phyloP scores from a whole-genome alignment of 2,888 invertebrate species.

The Netelia melanura region DNA sequence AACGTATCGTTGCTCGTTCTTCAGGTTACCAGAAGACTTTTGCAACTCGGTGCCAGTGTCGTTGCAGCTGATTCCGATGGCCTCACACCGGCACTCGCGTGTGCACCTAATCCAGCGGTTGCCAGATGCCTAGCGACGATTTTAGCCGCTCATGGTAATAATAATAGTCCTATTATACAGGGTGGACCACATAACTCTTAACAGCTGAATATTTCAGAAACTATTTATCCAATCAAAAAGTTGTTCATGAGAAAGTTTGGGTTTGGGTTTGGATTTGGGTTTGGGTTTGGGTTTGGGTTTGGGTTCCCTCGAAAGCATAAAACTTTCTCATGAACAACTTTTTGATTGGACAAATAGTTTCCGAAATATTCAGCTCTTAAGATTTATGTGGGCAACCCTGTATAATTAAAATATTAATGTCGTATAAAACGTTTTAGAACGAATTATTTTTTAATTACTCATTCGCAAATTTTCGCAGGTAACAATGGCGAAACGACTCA shows the following conservation, averaged over 20 bases:
- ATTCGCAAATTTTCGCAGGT: constrained; percentile 66
- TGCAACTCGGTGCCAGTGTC: constrained; percentile 87
- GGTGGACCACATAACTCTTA: too few species aligned
- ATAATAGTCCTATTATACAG: too few species aligned
- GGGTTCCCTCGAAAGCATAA: too few species aligned
- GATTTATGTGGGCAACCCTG: too few species aligned
- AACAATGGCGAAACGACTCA: constrained; percentile 77
- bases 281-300: too few species aligned
- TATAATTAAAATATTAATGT: background rate
- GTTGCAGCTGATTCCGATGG: constrained; percentile 87
- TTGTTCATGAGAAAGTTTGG: too few species aligned
- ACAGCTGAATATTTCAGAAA: too few species aligned
- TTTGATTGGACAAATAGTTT: too few species aligned
- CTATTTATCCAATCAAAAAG: too few species aligned
- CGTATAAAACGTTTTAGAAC: background rate
- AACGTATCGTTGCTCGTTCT: background rate
- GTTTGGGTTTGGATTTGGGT: too few species aligned
- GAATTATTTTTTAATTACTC: background rate
- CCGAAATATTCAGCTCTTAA: too few species aligned
- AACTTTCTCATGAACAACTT: too few species aligned
- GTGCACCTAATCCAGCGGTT: constrained; percentile 87
- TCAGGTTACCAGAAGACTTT: constrained; percentile 86
- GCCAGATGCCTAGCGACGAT: constrained; percentile 88
- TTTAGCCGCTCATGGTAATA: constrained; percentile 81
- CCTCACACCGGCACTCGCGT: constrained; percentile 88